A percentile compares a stretch with the other conserved stretches of the same genome.
phyloP scores from a whole-genome alignment of 2,797 vertebrate genomes.

The Microctenopoma stevenorrisi region DNA sequence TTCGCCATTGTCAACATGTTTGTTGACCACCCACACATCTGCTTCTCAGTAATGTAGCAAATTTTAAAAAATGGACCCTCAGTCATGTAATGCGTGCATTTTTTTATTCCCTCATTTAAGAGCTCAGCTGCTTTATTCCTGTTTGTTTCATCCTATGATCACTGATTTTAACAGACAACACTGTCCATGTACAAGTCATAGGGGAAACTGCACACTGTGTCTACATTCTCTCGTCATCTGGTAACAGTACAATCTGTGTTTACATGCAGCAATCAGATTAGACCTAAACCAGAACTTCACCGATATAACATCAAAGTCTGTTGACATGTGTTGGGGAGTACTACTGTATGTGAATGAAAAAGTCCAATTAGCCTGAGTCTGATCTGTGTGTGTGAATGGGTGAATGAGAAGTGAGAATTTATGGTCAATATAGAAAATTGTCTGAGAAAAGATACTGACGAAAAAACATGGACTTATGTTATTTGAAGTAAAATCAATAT shows the following conservation, averaged over 20 bases:
- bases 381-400: no score
- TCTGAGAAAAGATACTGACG: no score
- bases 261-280: conserved; percentile 2
- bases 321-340: not conserved
- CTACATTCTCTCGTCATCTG: not conserved
- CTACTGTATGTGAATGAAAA: not conserved
- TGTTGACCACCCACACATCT: conserved; percentile 23
- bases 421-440: no score
- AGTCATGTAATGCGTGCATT: not conserved
- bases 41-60: not conserved
- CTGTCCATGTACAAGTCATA: not conserved
- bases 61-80: conserved; percentile 6
- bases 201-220: not conserved
- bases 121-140: not conserved
- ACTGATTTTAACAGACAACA: not conserved
- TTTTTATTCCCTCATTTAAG: not conserved
- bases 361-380: not conserved
- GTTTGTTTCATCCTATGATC: not conserved
- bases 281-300: not conserved
- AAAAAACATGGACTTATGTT: no score
- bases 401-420: no score
- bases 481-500: no score
- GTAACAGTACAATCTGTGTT: not conserved
- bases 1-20: not conserved
- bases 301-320: not conserved